Evolutionary conservation across 2,888 invertebrate genomes (phyloP), one percentile per base, ranked within the genome.

Genomic region (Theristus sp.): DNA sequence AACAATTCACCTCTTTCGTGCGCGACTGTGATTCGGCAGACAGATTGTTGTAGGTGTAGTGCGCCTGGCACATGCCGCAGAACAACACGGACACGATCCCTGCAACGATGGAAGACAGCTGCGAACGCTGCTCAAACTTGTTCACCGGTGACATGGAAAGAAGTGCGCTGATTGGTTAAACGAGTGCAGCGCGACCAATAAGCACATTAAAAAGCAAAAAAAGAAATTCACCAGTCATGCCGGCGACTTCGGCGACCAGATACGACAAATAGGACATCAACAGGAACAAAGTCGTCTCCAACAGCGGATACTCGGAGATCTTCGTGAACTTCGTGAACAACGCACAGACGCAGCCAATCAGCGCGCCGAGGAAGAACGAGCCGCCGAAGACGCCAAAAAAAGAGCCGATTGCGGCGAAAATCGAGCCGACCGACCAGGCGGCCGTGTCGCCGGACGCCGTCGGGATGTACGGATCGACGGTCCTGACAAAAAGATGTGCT

Each of bases 31-130:
- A 89, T 72, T 89, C 87, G 60, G 83, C 81, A 0, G 90, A 90
- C 46, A 93, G 78, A 77, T 93, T 93, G 78, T 96, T 94, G 78
- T 89, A 94, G 0, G 96, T 98, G 76, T 98, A 98, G 78, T 98
- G 96, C 26, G 96, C 96, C 78, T 98, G 96, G 73, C 91, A 93
- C 70, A 98, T 96, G 30, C 96, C 96, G 77, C 96, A 96, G 77
- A 96, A 98, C 56, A 98, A 75, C 0, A 96, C 93, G 58, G 96
- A 89, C 20, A 98, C 96, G 65, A 96, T 91, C 60, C 80, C 80
- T 79, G 67, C 2, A 66, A 58, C 28, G 30, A n/a, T 3, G 27
- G 2, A 27, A n/a, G n/a, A n/a, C n/a, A n/a, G n/a, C n/a, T n/a
- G n/a, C 10, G 20, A 38, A 38, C 38, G 20, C 20, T 38, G 10